Evolutionary conservation across 2,888 invertebrate species (phyloP), one percentile per base, ranked within the genome.

Genomic region (Hermaeophaga mercurialis): DNA sequence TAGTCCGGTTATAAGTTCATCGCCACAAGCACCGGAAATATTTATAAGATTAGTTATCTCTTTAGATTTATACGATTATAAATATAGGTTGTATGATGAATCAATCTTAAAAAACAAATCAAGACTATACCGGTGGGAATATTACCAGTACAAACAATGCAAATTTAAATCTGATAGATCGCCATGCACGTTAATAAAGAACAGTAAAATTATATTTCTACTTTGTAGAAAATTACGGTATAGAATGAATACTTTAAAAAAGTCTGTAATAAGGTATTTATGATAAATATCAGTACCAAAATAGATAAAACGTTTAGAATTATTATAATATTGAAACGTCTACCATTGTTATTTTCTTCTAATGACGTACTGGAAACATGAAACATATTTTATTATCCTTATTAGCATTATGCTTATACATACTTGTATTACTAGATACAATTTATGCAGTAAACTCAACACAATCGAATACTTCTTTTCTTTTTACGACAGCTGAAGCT

Each of bases 61-160:
- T 7, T 26, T 15, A 28, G 43, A 44, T 44, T 44, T 44, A 44
- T 44, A 15, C 26, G 28, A 28, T 44, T 44, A 15, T 41, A 44
- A 44, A 14, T 44, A 22, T 44, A 44, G 8, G 43, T 14, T 44
- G 14, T 11, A 8, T 44, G 43, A 26, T 28, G 11, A 44, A 15
- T 44, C 15, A 15, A 6, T 17, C 15, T 11, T 26, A 11, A 9
- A 36, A 36, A 41, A 41, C 8, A 41, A 41, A 41, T 24, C 24
- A 12, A 8, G 12, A 41, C 14, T 15, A 45, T 45, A 45, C 18
- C 19, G 45, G 5, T 33, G 45, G 33, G 45, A 46, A 28, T n/a
- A 46, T 31, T 12, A 22, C 31, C 31, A 46, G 31, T 33, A 46
- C 31, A 45, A 46, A 46, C 45, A 46, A 46, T 46, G 12, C 31